Conservation (phyloP, 2,113 vertebrate genomes). For the Prunella fulvescens region DNA sequence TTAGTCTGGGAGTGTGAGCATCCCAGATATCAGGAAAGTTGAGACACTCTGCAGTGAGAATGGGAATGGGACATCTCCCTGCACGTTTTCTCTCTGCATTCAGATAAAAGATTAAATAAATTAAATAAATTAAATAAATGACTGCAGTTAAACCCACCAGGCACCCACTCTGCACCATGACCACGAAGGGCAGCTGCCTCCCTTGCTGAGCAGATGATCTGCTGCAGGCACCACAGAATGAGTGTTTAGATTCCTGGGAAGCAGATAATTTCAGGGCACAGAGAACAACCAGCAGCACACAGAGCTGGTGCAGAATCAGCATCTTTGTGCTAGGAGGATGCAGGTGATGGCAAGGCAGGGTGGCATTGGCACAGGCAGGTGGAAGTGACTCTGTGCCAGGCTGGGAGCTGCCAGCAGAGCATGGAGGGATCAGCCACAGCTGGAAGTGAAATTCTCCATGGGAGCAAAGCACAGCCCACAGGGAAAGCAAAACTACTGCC, state of each 20-base stretch:
- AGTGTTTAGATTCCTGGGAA: neutral
- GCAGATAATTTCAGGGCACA: neutral
- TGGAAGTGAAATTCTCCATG: neutral
- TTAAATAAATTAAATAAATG: neutral
- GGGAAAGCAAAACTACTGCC: neutral
- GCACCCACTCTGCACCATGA: neutral
- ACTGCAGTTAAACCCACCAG: neutral
- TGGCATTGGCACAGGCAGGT: neutral
- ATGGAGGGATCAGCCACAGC: neutral
- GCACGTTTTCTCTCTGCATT: neutral
- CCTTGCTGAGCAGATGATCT: neutral
- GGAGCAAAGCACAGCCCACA: neutral
- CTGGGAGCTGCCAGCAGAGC: neutral
- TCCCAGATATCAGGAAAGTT: neutral
- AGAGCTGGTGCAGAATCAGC: neutral
- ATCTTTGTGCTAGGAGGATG: neutral
- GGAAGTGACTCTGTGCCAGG: neutral
- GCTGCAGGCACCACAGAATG: neutral
- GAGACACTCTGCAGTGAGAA: neutral
- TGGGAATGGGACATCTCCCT: neutral
- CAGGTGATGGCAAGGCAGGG: neutral
- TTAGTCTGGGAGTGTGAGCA: neutral
- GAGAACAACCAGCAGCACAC: rapidly evolving
- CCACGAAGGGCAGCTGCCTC: neutral
- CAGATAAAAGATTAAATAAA: neutral